These are phyloP conservation scores for Isotomurus palustris DNA, from an alignment of 2,888 invertebrate species.

Conservation along the genomic window DNA sequence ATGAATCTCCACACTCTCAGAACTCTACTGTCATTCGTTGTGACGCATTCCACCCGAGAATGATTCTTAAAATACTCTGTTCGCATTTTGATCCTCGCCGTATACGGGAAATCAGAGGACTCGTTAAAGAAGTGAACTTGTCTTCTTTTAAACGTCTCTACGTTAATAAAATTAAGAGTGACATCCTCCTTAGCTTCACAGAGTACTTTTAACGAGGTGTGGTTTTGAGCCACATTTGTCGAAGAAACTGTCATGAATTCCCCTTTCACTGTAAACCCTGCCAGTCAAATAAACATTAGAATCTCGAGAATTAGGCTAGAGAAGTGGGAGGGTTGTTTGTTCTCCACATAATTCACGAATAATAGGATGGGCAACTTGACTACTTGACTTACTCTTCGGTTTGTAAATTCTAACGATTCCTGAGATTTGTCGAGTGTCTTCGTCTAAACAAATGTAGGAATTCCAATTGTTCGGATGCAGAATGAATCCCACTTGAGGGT, in stretches of 20 bases:
- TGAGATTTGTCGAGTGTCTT: constrained; percentile 15
- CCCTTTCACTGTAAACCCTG: constrained; percentile 25
- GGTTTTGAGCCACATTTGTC: constrained; percentile 18
- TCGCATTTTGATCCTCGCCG: constrained; percentile 14
- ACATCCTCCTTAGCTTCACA: constrained; percentile 23
- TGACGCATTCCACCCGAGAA: constrained; percentile 20
- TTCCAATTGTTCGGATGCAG: constrained; percentile 23
- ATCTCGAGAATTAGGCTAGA: background rate
- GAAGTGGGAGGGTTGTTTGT: no score
- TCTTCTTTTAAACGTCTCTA: constrained; percentile 9
- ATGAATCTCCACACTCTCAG: constrained; percentile 25
- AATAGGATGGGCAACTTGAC: background rate
- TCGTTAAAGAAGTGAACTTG: constrained; percentile 6
- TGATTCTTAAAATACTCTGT: constrained; percentile 19
- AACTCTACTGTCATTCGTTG: constrained; percentile 11
- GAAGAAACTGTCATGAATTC: constrained; percentile 9
- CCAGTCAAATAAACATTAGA: constrained; percentile 7
- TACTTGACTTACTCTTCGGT: constrained; percentile 21
- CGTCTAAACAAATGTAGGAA: constrained; percentile 19
- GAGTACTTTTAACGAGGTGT: constrained; percentile 8
- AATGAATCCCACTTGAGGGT: constrained; percentile 21
- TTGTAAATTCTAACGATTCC: constrained; percentile 21
- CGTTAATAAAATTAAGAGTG: constrained; percentile 23
- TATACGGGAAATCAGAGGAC: constrained; percentile 9
- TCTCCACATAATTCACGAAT: background rate